Evolutionary conservation across 2,888 invertebrate species (phyloP), one percentile per base, ranked within the genome.

Genomic region (Drosophila subquinaria): DNA sequence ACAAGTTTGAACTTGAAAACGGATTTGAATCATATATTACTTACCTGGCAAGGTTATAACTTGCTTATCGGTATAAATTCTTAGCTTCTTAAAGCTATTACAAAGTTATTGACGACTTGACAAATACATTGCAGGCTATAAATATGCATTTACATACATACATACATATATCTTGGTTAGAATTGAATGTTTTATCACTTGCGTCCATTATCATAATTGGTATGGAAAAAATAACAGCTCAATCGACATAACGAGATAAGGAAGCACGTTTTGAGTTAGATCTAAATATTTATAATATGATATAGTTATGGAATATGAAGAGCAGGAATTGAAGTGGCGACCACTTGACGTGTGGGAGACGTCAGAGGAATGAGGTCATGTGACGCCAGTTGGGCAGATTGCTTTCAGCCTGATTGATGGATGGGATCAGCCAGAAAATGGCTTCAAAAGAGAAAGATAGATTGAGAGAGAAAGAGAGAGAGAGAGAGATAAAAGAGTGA

Each of bases 291-390:
- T 30, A 60, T 11, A 11, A 20, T 11, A 20, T 11, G 51, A 72
- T 51, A 45, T 45, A 35, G 56, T 17, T 69, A 55, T 73, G 56
- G 38, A 56, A 67, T 51, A 56, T 56, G 8, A 48, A 42, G 42
- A 51, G 20, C 23, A 35, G 38, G 11, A 17, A 56, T 15, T 75
- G 45, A 63, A 75, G 76, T 80, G 48, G 10, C 30, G 43, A 11
- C 67, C 64, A 63, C 67, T 63, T 50, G 55, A 55, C 55, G 35
- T 38, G 23, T 1, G 23, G 52, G 36, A 48, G 47, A 56, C 35
- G 63, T 60, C 61, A 66, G 61, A 64, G 40, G 42, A 59, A 40
- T 59, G 40, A 67, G 68, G 50, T 67, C 79, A 74, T 73, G 79
- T 79, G 75, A 74, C 68, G 45, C 27, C 56, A 38, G 17, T 47